phyloP scores from a whole-genome alignment of 2,797 vertebrate genomes.

The Melanotaenia pygmaea region DNA sequence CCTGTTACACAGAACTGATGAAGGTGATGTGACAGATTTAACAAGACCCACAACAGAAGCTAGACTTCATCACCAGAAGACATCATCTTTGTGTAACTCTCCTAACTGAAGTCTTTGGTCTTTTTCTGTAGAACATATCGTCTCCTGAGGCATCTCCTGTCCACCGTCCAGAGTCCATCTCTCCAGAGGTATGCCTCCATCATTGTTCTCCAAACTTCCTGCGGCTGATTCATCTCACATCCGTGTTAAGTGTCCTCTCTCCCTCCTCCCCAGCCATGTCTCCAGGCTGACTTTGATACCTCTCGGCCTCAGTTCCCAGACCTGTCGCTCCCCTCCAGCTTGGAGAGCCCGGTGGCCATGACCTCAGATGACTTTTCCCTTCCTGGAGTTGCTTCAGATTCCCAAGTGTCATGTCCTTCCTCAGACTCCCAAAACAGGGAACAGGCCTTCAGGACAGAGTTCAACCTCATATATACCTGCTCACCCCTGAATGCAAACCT shows the following conservation, averaged over 20 bases:
- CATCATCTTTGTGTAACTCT: not conserved
- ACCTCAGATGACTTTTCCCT: conserved; percentile 86
- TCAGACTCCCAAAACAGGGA: conserved; percentile 86
- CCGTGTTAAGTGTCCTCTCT: not conserved
- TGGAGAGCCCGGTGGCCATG: conserved; percentile 84
- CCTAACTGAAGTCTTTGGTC: conserved; percentile 3
- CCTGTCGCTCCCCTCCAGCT: conserved; percentile 84
- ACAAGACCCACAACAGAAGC: not conserved
- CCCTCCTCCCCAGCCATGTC: conserved; percentile 82
- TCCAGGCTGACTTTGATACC: conserved; percentile 88
- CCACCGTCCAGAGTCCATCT: conserved; percentile 92
- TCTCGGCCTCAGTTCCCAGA: conserved; percentile 87
- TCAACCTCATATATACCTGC: conserved; percentile 99
- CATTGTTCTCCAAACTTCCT: no score
- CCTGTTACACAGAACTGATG: no score
- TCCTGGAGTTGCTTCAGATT: conserved; percentile 67
- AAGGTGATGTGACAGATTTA: not conserved
- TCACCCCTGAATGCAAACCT: conserved; percentile 96
- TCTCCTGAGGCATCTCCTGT: conserved; percentile 94
- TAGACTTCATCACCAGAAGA: not conserved
- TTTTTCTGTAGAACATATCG: conserved; percentile 92
- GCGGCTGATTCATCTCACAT: not conserved
- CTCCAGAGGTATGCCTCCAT: conserved; percentile 88
- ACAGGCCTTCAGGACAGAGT: conserved; percentile 97
- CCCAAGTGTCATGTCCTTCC: conserved; percentile 78